A percentile compares a stretch with the other conserved stretches of the same genome.
phyloP scores from a whole-genome alignment of 2,113 vertebrate species.

The Neolamprologus sp. region DNA sequence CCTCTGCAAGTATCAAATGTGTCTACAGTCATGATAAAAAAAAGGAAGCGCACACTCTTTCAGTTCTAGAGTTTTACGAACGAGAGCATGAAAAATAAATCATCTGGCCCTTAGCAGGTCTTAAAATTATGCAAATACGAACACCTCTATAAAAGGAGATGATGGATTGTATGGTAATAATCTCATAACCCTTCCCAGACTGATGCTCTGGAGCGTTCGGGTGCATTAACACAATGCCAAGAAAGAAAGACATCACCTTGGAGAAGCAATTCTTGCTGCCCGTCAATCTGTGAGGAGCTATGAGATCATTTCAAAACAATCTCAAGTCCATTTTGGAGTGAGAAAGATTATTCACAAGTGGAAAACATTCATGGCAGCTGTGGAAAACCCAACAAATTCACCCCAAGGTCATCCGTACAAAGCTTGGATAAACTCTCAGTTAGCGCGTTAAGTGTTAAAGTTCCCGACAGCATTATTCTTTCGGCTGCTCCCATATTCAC shows the following conservation, averaged over 20 bases:
- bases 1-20: background rate
- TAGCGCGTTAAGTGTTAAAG: background rate
- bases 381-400: background rate
- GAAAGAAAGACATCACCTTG: background rate
- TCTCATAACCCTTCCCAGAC: background rate
- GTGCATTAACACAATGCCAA: background rate
- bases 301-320: background rate
- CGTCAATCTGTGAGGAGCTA: background rate
- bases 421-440: background rate
- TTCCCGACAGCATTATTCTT: background rate
- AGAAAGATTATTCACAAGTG: background rate
- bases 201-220: background rate
- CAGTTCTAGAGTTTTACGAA: background rate
- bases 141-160: background rate
- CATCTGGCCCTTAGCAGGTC: background rate
- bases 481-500: background rate
- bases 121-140: background rate
- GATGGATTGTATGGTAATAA: background rate
- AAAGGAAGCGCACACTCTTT: background rate
- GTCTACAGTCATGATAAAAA: background rate
- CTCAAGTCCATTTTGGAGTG: background rate
- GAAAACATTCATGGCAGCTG: background rate
- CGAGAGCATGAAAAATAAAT: background rate
- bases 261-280: background rate
- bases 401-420: background rate